Conservation (phyloP, 2,888 invertebrate genomes). For the Drosophila kanekoi region DNA sequence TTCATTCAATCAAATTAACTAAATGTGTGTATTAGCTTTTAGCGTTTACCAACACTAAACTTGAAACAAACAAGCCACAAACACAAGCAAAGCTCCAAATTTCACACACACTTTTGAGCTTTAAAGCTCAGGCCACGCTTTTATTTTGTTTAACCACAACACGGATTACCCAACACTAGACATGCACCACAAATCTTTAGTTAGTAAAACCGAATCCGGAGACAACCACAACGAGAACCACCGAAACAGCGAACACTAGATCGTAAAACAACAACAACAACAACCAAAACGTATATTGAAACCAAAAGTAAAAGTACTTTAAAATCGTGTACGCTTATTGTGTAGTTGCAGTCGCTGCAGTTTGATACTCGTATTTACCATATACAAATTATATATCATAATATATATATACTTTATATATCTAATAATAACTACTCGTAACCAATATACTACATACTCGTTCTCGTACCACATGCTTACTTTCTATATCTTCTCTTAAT, state of each 20-base stretch:
- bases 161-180: slow-evolving; percentile 20
- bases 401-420: slow-evolving; percentile 30
- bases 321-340: slow-evolving; percentile 68
- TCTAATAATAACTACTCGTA: slow-evolving; percentile 47
- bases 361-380: slow-evolving; percentile 54
- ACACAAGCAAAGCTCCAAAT: slow-evolving; percentile 7
- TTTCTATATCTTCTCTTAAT: slow-evolving; percentile 34
- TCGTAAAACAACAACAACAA: neutral
- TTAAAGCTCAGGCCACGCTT: slow-evolving; percentile 14
- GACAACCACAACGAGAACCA: slow-evolving; percentile 12
- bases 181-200: slow-evolving; percentile 15
- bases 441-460: slow-evolving; percentile 39
- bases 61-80: slow-evolving; percentile 18
- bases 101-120: slow-evolving; percentile 11
- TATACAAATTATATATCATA: slow-evolving; percentile 51
- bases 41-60: slow-evolving; percentile 66
- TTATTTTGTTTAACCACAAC: slow-evolving; percentile 20
- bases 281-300: slow-evolving; percentile 14
- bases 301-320: slow-evolving; percentile 21
- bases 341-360: slow-evolving; percentile 76
- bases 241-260: too few species aligned
- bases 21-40: slow-evolving; percentile 81
- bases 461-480: slow-evolving; percentile 27
- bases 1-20: slow-evolving; percentile 54
- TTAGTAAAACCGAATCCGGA: slow-evolving; percentile 9